These are phyloP conservation scores for Trematomus loennbergii DNA, from an alignment of 2,113 vertebrate genomes.

Conservation along the genomic window DNA sequence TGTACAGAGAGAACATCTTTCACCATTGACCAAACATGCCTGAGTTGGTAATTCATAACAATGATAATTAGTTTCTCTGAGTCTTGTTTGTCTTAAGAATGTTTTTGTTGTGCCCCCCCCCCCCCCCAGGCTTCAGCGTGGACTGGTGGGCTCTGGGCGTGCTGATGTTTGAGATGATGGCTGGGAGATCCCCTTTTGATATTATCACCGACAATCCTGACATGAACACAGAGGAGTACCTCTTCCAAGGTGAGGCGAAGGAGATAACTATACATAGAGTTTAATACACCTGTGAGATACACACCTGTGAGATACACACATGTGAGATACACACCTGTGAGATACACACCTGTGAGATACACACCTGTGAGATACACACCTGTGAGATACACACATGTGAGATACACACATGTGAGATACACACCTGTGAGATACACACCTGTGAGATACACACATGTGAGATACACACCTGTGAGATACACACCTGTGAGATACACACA, in stretches of 20 bases:
- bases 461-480: no score
- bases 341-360: no score
- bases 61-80: not conserved
- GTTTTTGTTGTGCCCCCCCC: not conserved
- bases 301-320: no score
- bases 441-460: no score
- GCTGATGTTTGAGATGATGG: slow-evolving; percentile 99
- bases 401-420: no score
- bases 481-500: no score
- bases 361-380: no score
- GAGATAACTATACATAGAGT: not conserved
- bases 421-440: no score
- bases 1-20: not conserved
- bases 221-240: slow-evolving; percentile 99
- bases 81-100: not conserved
- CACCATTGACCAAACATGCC: not conserved
- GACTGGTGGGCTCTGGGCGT: slow-evolving; percentile 99
- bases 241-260: slow-evolving; percentile 92
- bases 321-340: no score
- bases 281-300: not conserved
- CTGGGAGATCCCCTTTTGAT: slow-evolving; percentile 96
- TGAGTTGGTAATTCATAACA: not conserved
- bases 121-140: slow-evolving; percentile 93
- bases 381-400: no score
- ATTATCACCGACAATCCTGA: slow-evolving; percentile 99